phyloP scores from a whole-genome alignment of 37 sponge, comb jelly and placozoan genomes.

The Ephydatia muelleri region DNA sequence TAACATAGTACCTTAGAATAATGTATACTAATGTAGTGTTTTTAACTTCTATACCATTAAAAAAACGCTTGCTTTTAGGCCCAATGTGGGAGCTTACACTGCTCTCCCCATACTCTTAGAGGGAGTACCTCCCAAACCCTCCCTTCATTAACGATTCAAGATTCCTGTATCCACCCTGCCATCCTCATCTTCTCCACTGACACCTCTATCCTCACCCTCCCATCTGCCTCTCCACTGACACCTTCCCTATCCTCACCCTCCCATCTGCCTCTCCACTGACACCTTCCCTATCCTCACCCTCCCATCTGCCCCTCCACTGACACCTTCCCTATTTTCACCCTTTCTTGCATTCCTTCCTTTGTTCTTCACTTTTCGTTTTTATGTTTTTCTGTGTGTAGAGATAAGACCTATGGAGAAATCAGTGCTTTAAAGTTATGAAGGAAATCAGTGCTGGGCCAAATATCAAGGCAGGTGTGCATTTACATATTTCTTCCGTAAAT shows the following conservation, averaged over 20 bases:
- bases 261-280: neutral
- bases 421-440: too few relatives aligned
- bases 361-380: constrained; percentile 13
- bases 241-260: neutral
- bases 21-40: too few relatives aligned
- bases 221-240: neutral
- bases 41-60: too few relatives aligned
- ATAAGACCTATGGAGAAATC: too few relatives aligned
- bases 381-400: constrained; percentile 56
- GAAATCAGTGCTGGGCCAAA: too few relatives aligned
- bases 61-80: too few relatives aligned
- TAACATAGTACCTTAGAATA: too few relatives aligned
- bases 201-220: too few relatives aligned
- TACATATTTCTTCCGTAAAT: neutral
- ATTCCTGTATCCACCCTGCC: too few relatives aligned
- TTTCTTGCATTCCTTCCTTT: neutral
- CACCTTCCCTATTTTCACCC: neutral
- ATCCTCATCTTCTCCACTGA: too few relatives aligned
- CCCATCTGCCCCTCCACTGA: neutral
- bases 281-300: neutral
- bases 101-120: neutral
- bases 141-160: neutral
- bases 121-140: neutral
- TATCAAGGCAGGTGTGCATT: neutral
- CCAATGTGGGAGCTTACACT: neutral